phyloP scores from a whole-genome alignment of 2,888 invertebrate genomes.

The Mythimna albipuncta region DNA sequence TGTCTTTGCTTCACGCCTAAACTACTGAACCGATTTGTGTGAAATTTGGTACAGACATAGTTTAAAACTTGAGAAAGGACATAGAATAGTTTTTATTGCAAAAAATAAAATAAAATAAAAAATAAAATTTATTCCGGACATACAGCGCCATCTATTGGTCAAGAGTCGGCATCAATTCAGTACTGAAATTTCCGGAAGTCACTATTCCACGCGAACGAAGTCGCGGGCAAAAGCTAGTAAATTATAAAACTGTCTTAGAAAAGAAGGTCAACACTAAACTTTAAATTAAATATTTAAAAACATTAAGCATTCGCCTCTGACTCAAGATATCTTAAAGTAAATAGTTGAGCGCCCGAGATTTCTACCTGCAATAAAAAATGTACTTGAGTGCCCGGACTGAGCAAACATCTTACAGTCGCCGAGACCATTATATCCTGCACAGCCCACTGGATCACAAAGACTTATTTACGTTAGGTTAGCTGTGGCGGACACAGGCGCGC shows the following conservation, averaged over 20 bases:
- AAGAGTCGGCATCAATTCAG: too few relatives aligned
- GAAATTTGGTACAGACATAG: too few relatives aligned
- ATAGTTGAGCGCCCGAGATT: slow-evolving; percentile 25
- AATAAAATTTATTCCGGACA: too few relatives aligned
- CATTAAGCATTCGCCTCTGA: slow-evolving; percentile 10
- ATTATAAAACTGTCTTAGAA: neutral
- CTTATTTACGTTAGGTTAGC: slow-evolving; percentile 23
- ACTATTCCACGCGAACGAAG: too few relatives aligned
- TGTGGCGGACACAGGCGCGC: slow-evolving; percentile 7
- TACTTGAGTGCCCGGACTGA: neutral
- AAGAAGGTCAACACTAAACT: neutral
- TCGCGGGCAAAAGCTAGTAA: too few relatives aligned
- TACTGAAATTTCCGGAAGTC: too few relatives aligned
- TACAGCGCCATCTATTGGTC: too few relatives aligned
- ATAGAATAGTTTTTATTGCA: too few relatives aligned
- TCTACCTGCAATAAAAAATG: slow-evolving; percentile 20
- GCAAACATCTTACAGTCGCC: slow-evolving; percentile 16
- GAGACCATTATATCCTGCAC: slow-evolving; percentile 17
- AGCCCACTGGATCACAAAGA: slow-evolving; percentile 17
- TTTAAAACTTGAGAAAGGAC: too few relatives aligned
- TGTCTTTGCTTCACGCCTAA: too few relatives aligned
- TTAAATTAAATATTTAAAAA: slow-evolving; percentile 6
- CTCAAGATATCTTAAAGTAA: slow-evolving; percentile 24
- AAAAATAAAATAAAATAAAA: too few relatives aligned
- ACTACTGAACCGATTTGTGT: too few relatives aligned